These are phyloP conservation scores for Caenorhabditis remanei DNA, from an alignment of 1,140 invertebrate genomes.

Conservation along the genomic window DNA sequence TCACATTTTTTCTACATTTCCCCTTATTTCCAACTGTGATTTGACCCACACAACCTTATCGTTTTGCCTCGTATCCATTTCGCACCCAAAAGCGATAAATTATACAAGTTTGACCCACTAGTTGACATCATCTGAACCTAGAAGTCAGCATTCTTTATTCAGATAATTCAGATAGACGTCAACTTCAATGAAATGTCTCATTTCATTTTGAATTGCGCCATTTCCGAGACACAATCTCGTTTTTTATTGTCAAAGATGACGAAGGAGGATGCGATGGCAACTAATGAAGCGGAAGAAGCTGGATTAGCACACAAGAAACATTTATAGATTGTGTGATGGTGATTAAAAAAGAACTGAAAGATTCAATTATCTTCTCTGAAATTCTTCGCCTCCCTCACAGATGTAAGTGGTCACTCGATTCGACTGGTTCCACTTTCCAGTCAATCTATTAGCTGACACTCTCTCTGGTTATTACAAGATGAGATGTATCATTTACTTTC, in stretches of 20 bases:
- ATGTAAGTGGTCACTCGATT: slow-evolving; percentile 2
- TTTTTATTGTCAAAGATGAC: slow-evolving; percentile 32
- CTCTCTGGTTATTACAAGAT: background rate
- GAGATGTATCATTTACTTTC: slow-evolving; percentile 42
- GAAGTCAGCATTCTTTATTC: background rate
- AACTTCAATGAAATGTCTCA: slow-evolving; percentile 11
- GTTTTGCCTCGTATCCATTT: background rate
- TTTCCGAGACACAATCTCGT: slow-evolving; percentile 34
- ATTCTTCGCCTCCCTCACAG: background rate
- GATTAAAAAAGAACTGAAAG: background rate
- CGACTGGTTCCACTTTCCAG: slow-evolving; percentile 21
- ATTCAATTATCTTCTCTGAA: background rate
- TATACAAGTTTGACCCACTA: slow-evolving; percentile 23
- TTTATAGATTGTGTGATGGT: background rate
- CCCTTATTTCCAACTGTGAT: slow-evolving; percentile 12
- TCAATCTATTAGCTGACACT: too few relatives aligned
- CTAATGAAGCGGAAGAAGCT: slow-evolving; percentile 46
- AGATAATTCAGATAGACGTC: slow-evolving; percentile 2
- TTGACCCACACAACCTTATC: background rate
- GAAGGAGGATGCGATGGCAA: slow-evolving; percentile 2
- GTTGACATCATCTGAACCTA: slow-evolving; percentile 21
- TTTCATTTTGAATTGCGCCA: slow-evolving; percentile 46
- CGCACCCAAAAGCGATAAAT: background rate
- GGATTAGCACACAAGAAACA: slow-evolving; percentile 22
- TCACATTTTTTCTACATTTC: background rate